phyloP scores from a whole-genome alignment of 2,797 vertebrate genomes.

The Oophaga sylvatica region DNA sequence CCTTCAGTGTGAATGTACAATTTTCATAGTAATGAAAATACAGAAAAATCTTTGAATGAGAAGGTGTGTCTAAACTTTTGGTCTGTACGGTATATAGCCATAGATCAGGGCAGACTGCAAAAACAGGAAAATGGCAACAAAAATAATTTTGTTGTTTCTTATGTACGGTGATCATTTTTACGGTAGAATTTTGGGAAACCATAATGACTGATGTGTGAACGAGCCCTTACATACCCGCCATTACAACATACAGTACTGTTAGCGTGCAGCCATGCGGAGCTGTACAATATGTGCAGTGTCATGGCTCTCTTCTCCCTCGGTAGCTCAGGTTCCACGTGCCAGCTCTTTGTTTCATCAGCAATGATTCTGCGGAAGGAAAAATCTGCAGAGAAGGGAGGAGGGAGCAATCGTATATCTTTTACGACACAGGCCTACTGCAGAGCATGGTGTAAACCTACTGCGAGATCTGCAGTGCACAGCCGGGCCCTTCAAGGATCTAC shows the following conservation, averaged over 20 bases:
- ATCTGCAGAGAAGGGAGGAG: conserved; percentile 48
- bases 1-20: no score
- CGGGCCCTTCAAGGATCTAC: background rate
- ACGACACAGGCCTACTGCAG: conserved; percentile 9
- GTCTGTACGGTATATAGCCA: no score
- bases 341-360: conserved; percentile 58
- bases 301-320: background rate
- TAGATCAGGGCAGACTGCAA: no score
- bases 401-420: conserved; percentile 25
- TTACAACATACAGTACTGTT: background rate
- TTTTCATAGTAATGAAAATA: no score
- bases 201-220: background rate
- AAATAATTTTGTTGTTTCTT: no score
- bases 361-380: conserved; percentile 52
- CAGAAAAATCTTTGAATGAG: no score
- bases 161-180: no score
- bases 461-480: background rate
- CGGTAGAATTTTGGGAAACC: no score
- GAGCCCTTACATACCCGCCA: background rate
- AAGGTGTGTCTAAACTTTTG: no score
- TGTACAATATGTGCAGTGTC: conserved; percentile 15
- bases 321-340: conserved; percentile 51
- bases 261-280: conserved; percentile 10
- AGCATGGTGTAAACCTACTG: background rate
- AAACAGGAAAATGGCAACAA: no score